Evolutionary conservation across 2,797 vertebrate genomes (phyloP), one percentile per base, ranked within the genome.

Genomic region (Gymnoscopelus braueri): DNA sequence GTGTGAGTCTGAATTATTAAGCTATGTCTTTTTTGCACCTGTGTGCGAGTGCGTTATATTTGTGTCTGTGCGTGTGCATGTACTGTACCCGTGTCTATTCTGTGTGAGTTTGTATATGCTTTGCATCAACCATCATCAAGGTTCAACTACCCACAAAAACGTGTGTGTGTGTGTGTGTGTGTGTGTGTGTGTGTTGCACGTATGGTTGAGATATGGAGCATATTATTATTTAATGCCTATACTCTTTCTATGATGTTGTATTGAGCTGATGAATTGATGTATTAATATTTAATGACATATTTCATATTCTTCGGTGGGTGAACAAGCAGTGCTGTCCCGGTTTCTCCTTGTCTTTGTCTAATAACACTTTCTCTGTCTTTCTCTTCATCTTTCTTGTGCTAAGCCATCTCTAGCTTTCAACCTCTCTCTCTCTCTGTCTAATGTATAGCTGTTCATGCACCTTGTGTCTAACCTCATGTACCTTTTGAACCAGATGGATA

Each of bases 361-460:
- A 19, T 19, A 15, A 52, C 12, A 29, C 29, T 12, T 23, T 39
- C 44, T 13, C 54, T 51, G 23, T 39, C 29, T 65, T 13, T 63
- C 29, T 69, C 65, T 62, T 29, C 26, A 29, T 29, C 3, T 29
- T 29, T 29, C 26, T 29, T 29, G 12, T n/a, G 49, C 49, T 12
- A 51, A 56, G 55, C 26, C 26, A 29, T 29, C 26, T 29, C 26
- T 64, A 65, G 49, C 49, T 14, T 51, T 1, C n/a, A 51, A 9
- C 49, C 11, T 51, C 7, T 53, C 69, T 65, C n/a, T 63, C 29
- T 69, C 65, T 62, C 51, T 49, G n/a, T 55, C 62, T 53, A 29
- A 2, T 29, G 2, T 29, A 29, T 4, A 3, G 1, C 26, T 29
- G 26, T 29, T 29, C 26, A 29, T 29, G 26, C 3, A 29, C 26